These are phyloP conservation scores for Xestia ashworthii DNA, from an alignment of 2,888 invertebrate species.

Conservation along the genomic window DNA sequence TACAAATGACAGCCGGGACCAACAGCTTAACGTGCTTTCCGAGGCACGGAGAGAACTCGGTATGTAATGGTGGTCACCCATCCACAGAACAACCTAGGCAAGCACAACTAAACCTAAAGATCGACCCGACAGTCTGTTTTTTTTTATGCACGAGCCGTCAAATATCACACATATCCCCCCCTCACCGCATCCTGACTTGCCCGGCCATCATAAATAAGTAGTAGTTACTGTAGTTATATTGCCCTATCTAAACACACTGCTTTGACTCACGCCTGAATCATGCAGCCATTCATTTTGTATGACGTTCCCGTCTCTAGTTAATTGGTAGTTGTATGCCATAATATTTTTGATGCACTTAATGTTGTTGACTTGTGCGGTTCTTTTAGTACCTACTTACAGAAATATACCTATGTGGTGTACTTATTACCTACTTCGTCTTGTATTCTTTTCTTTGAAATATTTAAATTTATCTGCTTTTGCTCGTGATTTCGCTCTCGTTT, in stretches of 20 bases:
- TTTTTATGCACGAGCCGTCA: not conserved
- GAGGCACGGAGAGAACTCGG: too few species aligned
- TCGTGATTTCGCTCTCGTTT: too few species aligned
- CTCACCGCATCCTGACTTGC: constrained; percentile 48
- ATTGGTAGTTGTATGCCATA: constrained; percentile 31
- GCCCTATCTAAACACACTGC: constrained; percentile 75
- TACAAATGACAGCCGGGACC: too few species aligned
- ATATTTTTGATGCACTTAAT: constrained; percentile 16
- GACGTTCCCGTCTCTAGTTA: constrained; percentile 29
- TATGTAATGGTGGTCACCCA: too few species aligned
- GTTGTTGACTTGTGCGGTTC: constrained; percentile 4
- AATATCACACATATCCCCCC: not conserved
- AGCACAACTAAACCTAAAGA: too few species aligned
- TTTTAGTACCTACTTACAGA: not conserved
- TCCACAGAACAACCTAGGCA: too few species aligned
- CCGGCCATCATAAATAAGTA: constrained; percentile 80
- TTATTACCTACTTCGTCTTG: not conserved
- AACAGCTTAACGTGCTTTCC: too few species aligned
- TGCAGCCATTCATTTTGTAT: constrained; percentile 66
- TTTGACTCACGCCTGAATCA: constrained; percentile 78
- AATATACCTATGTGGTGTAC: not conserved
- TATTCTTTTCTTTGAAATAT: not conserved
- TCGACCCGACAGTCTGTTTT: too few species aligned
- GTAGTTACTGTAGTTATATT: constrained; percentile 76
- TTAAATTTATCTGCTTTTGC: not conserved